Evolutionary conservation across 2,888 invertebrate genomes (phyloP).

Genomic region (Noctuana brunneofusca): DNA sequence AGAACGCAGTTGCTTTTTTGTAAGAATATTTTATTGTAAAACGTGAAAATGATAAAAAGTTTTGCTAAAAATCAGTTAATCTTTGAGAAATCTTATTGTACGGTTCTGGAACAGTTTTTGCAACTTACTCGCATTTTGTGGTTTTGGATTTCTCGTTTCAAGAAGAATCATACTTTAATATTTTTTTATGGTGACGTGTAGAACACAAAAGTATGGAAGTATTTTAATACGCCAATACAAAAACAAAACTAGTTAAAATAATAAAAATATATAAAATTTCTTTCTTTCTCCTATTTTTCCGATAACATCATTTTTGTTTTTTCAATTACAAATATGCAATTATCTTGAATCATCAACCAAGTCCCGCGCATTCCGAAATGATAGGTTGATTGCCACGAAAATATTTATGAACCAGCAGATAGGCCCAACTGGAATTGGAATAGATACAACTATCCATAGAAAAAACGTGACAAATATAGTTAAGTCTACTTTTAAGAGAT

Average conservation of each 20-base stretch:
- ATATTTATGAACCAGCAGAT: slow-evolving; percentile 57
- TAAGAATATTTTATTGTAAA: neutral
- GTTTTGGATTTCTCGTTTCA: neutral
- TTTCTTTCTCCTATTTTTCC: too few species aligned
- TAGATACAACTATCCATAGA: slow-evolving; percentile 20
- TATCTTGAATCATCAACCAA: slow-evolving; percentile 56
- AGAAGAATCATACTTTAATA: too few species aligned
- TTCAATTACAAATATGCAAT: slow-evolving; percentile 60
- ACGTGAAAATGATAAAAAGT: slow-evolving; percentile 5
- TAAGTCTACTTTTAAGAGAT: neutral
- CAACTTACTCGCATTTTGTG: slow-evolving; percentile 1
- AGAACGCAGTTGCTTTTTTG: neutral
- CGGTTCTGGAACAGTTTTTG: neutral
- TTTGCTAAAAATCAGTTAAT: neutral
- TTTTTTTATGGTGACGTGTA: too few species aligned
- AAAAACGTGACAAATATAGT: neutral
- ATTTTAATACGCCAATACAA: too few species aligned
- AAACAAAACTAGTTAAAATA: too few species aligned
- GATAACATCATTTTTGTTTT: slow-evolving; percentile 55
- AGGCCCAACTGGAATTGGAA: slow-evolving; percentile 17
- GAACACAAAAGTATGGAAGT: too few species aligned
- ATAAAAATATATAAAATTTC: too few species aligned
- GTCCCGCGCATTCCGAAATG: slow-evolving; percentile 60
- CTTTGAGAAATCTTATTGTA: neutral
- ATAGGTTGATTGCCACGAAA: slow-evolving; percentile 71